A percentile compares a stretch with the other conserved stretches of the same genome.
Evolutionary conservation across 2,113 vertebrate genomes (phyloP).

Genomic region (Labrus mixtus): DNA sequence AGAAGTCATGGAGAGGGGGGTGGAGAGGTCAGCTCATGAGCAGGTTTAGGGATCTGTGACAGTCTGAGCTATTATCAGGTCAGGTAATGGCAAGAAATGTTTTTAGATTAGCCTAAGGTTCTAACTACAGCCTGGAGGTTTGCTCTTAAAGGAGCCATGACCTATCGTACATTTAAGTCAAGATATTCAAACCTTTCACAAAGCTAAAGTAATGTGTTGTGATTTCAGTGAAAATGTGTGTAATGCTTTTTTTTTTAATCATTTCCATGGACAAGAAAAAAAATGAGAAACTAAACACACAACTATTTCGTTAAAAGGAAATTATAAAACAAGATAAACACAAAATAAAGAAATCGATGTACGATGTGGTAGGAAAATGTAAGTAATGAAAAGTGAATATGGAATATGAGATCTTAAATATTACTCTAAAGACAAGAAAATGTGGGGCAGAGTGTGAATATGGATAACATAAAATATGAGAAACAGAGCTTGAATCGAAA

Average conservation of each 20-base stretch:
- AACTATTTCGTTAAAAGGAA: background rate
- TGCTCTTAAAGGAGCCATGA: background rate
- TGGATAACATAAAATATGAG: background rate
- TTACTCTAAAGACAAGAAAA: constrained; percentile 13
- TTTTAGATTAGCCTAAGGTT: background rate
- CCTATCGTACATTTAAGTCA: background rate
- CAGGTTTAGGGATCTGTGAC: background rate
- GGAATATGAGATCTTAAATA: constrained; percentile 22
- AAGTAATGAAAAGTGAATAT: background rate
- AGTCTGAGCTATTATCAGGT: background rate
- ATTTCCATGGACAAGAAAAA: background rate
- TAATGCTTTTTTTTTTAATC: too few relatives aligned
- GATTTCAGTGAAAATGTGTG: too few relatives aligned
- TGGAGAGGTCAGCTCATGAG: constrained; percentile 3
- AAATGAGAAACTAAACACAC: background rate
- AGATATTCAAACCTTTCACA: background rate
- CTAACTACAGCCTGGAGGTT: constrained; percentile 1
- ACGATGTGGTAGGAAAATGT: background rate
- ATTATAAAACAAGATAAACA: background rate
- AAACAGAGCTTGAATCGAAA: background rate
- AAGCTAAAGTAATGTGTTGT: background rate
- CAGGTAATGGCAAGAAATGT: background rate
- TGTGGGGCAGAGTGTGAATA: constrained; percentile 16
- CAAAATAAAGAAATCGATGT: background rate
- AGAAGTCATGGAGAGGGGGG: constrained; percentile 27